Evolutionary conservation across 2,888 invertebrate species (phyloP).

Genomic region (Drosophila paramelanica): DNA sequence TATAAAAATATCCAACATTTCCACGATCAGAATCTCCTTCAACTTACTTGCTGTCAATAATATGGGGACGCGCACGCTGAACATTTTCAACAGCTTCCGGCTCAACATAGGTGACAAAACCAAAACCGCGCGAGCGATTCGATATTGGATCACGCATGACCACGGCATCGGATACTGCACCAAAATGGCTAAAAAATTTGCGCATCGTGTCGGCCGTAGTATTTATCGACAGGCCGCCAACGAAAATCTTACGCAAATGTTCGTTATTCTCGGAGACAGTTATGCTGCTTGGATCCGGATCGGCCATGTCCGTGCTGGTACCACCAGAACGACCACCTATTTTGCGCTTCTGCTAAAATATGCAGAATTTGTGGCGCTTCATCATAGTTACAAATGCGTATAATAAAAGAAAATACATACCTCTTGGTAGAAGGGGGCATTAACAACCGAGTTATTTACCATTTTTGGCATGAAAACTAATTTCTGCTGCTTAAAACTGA

Average conservation of each 20-base stretch:
- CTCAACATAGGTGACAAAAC: constrained; percentile 81
- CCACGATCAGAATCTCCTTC: neutral
- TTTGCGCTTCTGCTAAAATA: constrained; percentile 34
- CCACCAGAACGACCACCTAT: constrained; percentile 1
- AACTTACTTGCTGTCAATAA: constrained; percentile 86
- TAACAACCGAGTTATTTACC: constrained; percentile 42
- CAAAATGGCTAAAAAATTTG: constrained; percentile 78
- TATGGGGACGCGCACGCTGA: constrained; percentile 78
- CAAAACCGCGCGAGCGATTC: constrained; percentile 82
- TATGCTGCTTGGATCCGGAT: neutral
- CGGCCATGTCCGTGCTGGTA: neutral
- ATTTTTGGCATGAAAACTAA: constrained; percentile 52
- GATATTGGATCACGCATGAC: constrained; percentile 82
- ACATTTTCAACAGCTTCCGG: constrained; percentile 78
- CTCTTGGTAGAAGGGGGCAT: constrained; percentile 44
- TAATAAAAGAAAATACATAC: constrained; percentile 27
- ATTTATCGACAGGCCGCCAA: constrained; percentile 80
- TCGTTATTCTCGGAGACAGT: constrained; percentile 49
- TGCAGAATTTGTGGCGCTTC: neutral
- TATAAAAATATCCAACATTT: neutral
- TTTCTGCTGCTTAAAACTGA: constrained; percentile 27
- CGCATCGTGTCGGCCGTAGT: constrained; percentile 77
- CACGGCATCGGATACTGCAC: constrained; percentile 78
- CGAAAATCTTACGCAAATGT: constrained; percentile 82
- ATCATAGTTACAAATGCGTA: neutral